Base-by-base conservation (phyloP, 2,888 invertebrate species). In the Drosophila birchii region DNA sequence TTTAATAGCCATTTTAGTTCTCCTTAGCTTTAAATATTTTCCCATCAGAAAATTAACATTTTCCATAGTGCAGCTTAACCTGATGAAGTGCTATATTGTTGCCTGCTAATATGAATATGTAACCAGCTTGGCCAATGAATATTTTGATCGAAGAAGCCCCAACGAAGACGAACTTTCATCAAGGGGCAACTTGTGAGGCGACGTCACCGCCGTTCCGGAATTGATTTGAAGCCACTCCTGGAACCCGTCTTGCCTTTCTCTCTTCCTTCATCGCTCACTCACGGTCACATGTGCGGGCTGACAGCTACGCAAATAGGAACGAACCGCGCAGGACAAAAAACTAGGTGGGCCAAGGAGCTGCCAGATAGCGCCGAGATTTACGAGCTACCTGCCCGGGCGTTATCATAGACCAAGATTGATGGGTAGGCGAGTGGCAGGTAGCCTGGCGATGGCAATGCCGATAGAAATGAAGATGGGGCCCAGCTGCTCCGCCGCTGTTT, bases 321-420 rank as follows among this genome's bases (percentile, higher is more conserved):
- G 59, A 54, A 63, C 66, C 76, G 62, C 62, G 82, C 41, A 57
- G 58, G 47, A 69, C 69, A 53, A 62, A 67, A 72, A 72, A 66
- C 41, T 61, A 51, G 64, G 64, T 53, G 66, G 36, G 51, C 64
- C 67, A 76, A 58, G 47, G 49, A 64, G 45, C 56, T 59, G 49
- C 69, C 69, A 75, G 88, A 87, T 85, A 78, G 66, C 76, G 79
- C 75, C 58, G 86, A 88, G 84, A 84, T 84, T 84, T 84, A 84
- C 84, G 84, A 84, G 84, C 84, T 80, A 64, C 67, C 86, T 88
- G 88, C 83, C 84, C 83, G 72, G 82, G 77, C 75, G 83, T 77
- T 86, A 86, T 88, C 83, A 82, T 83, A 88, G 86, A 61, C 51
- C 39, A 80, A 86, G 84, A 84, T 84, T 84, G 84, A 84, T 84